Conservation (phyloP, 2,888 invertebrate species). For the Eristalinus sepulchralis region DNA sequence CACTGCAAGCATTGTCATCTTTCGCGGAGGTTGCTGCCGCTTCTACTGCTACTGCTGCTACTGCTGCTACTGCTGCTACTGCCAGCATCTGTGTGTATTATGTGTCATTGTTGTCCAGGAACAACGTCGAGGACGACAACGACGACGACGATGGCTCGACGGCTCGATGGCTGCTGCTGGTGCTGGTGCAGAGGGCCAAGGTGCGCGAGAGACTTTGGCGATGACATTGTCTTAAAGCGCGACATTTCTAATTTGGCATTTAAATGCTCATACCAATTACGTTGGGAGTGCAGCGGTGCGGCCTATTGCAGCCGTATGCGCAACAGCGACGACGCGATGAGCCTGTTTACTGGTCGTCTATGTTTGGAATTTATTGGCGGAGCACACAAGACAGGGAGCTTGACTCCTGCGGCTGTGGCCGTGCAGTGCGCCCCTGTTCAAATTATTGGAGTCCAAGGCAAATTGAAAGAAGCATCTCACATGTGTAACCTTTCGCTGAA, state of each 20-base stretch:
- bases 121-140: slow-evolving; percentile 14
- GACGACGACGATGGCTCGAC: neutral
- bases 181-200: neutral
- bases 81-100: slow-evolving; percentile 30
- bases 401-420: slow-evolving; percentile 14
- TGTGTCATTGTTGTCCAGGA: slow-evolving; percentile 70
- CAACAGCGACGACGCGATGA: neutral
- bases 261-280: slow-evolving; percentile 74
- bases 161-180: neutral
- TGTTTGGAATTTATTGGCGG: slow-evolving; percentile 68
- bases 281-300: slow-evolving; percentile 53
- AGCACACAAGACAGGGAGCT: slow-evolving; percentile 50
- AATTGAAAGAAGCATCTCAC: slow-evolving; percentile 71
- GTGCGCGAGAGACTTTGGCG: slow-evolving; percentile 64
- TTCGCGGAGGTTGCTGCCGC: slow-evolving; percentile 27
- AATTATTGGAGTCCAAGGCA: slow-evolving; percentile 70
- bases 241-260: slow-evolving; percentile 75
- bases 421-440: slow-evolving; percentile 21
- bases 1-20: slow-evolving; percentile 67
- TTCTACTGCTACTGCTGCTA: neutral
- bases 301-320: slow-evolving; percentile 58
- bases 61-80: neutral
- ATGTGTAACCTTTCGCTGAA: slow-evolving; percentile 70
- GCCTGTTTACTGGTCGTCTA: slow-evolving; percentile 28
- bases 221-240: slow-evolving; percentile 74